Conservation (phyloP, 2,113 vertebrate species). For the Sinocyclocheilus maitianheensis region DNA sequence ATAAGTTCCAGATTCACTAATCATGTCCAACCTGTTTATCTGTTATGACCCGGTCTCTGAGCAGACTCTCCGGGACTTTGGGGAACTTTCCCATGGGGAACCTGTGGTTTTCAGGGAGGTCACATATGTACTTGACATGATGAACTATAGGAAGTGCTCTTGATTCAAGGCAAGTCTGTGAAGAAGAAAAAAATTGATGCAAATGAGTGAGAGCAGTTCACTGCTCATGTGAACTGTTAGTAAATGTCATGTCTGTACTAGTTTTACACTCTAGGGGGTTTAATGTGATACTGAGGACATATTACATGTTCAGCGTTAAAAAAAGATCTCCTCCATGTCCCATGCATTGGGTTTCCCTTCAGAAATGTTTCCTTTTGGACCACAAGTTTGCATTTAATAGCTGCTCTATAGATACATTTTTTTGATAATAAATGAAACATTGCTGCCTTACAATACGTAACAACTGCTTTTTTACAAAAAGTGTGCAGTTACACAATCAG, state of each 20-base stretch:
- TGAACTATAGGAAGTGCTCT: slow-evolving; percentile 62
- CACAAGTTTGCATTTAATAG: not conserved
- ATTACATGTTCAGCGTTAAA: slow-evolving; percentile 64
- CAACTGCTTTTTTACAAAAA: not conserved
- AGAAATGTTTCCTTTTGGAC: not conserved
- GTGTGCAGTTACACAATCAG: not conserved
- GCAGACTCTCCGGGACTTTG: slow-evolving; percentile 59
- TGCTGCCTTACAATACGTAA: not conserved
- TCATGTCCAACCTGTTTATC: slow-evolving; percentile 59
- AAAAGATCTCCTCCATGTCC: slow-evolving; percentile 36
- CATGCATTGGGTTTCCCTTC: not conserved
- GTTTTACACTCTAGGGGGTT: not conserved
- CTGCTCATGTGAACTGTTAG: not conserved
- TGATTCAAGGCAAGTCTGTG: slow-evolving; percentile 54
- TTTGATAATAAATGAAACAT: slow-evolving; percentile 14
- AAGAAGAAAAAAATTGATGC: not conserved
- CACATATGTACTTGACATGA: slow-evolving; percentile 63
- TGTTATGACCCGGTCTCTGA: slow-evolving; percentile 64
- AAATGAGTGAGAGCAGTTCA: not conserved
- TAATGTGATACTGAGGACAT: not conserved
- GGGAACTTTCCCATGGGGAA: slow-evolving; percentile 69
- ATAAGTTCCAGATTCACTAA: not conserved
- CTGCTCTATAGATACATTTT: not conserved
- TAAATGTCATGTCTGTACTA: not conserved
- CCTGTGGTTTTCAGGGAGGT: slow-evolving; percentile 64